These are phyloP conservation scores for Pseudopodoces humilis DNA, from an alignment of 2,113 vertebrate genomes.

Conservation along the genomic window DNA sequence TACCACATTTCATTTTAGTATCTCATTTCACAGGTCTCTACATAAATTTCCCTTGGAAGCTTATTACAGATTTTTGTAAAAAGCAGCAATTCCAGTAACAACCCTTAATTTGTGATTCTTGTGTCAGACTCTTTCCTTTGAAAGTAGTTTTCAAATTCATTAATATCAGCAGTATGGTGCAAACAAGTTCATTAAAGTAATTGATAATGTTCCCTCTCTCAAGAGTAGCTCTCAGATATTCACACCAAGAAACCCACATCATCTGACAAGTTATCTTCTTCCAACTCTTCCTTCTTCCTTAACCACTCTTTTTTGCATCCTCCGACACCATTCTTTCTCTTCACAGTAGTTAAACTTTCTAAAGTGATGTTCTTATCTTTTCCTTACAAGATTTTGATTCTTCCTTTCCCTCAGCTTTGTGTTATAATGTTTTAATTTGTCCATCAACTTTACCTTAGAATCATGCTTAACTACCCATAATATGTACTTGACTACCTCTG, in stretches of 20 bases:
- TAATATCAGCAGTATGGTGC: background rate
- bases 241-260: background rate
- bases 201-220: background rate
- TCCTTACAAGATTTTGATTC: background rate
- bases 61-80: background rate
- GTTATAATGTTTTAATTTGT: background rate
- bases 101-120: conserved; percentile 24
- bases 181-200: conserved; percentile 37
- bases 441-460: background rate
- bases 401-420: background rate
- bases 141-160: conserved; percentile 31
- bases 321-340: background rate
- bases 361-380: background rate
- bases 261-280: background rate
- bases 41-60: background rate
- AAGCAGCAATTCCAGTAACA: conserved; percentile 36
- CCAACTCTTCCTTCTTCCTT: background rate
- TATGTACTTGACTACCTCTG: background rate
- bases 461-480: background rate
- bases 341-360: background rate
- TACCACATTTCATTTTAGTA: background rate
- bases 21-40: conserved; percentile 13
- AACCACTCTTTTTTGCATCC: background rate
- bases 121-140: conserved; percentile 9
- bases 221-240: background rate